Base-by-base conservation (phyloP, 2,113 vertebrate species). In the Malurus melanocephalus region DNA sequence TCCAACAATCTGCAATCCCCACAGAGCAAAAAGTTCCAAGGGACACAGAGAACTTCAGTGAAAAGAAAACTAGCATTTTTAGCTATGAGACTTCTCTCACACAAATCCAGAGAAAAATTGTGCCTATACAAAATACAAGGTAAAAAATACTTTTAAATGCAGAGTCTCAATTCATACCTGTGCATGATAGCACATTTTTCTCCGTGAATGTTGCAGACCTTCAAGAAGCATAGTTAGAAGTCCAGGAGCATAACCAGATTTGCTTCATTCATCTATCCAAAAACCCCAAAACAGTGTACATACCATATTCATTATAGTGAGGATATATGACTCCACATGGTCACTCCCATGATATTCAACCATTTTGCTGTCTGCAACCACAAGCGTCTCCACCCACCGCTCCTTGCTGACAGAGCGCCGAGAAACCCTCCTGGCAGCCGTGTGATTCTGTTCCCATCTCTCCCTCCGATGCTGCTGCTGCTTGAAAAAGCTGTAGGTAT, bases 291-390 rank as follows among this genome's bases (percentile, higher is more conserved):
- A 48, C 45, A 60, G 0, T 24, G 22, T 79, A 93, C 96, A 46
- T 97, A 99, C 99, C 99, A 99, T 99, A 92, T 99, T 99, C 98
- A 99, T 99, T 95, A 99, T 99, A 72, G 99, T 99, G 93, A 99
- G 99, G 93, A 99, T 98, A 86, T 99, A 99, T 30, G 98, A 98
- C 92, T 99, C 99, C 80, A 99, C 98, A 4, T 98, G 99, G 64
- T 98, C 97, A 59, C 98, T 98, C 82, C 99, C 99, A 4, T 99
- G 99, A 80, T 99, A 99, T 48, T 98, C 98, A 66, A 99, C 97
- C 96, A 99, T 99, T 95, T 99, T 99, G 68, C 98, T 98, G 95
- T 99, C 99, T 1, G 98, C 99, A 93, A 99, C 99, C 93, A 99
- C 99, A 95, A 99, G 97, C 0, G 99, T 99, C 97, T 99, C 99